phyloP scores from a whole-genome alignment of 2,797 vertebrate genomes.

The Kryptopterus vitreolus region DNA sequence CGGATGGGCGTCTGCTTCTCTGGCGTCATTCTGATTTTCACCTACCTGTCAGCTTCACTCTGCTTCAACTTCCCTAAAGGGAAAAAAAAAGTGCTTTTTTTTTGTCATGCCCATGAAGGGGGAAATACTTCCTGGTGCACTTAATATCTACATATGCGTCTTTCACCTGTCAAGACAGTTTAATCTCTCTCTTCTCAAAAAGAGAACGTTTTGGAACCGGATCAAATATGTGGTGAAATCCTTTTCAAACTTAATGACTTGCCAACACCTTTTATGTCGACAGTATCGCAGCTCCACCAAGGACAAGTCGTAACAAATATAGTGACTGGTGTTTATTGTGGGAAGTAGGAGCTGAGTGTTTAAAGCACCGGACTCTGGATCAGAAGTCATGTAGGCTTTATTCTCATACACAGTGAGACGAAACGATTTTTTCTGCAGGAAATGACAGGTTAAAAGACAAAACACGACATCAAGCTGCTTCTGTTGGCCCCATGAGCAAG shows the following conservation, averaged over 20 bases:
- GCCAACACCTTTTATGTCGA: conserved; percentile 12
- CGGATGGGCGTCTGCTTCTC: conserved; percentile 63
- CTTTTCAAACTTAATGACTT: conserved; percentile 2
- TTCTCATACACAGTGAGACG: too few relatives aligned
- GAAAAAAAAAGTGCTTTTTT: conserved; percentile 28
- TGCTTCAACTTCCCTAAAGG: conserved; percentile 67
- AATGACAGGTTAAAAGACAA: too few relatives aligned
- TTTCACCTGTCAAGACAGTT: conserved; percentile 43
- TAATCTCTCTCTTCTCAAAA: conserved; percentile 23
- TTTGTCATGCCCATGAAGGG: conserved; percentile 14
- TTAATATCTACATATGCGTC: conserved; percentile 27
- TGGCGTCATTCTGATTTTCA: conserved; percentile 77
- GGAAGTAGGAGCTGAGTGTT: too few relatives aligned
- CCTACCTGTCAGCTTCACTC: conserved; percentile 72
- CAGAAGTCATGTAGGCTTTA: too few relatives aligned
- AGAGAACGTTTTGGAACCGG: not conserved
- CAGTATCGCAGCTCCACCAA: not conserved
- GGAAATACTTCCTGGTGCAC: conserved; percentile 35
- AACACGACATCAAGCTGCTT: too few relatives aligned
- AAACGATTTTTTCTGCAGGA: too few relatives aligned
- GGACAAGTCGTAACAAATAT: not conserved
- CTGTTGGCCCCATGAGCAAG: too few relatives aligned
- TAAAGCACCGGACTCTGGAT: too few relatives aligned
- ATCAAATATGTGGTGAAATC: conserved; percentile 14
- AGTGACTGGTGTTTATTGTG: not conserved